These are phyloP conservation scores for Diarsia rubi DNA, from an alignment of 2,888 invertebrate genomes.

Conservation along the genomic window DNA sequence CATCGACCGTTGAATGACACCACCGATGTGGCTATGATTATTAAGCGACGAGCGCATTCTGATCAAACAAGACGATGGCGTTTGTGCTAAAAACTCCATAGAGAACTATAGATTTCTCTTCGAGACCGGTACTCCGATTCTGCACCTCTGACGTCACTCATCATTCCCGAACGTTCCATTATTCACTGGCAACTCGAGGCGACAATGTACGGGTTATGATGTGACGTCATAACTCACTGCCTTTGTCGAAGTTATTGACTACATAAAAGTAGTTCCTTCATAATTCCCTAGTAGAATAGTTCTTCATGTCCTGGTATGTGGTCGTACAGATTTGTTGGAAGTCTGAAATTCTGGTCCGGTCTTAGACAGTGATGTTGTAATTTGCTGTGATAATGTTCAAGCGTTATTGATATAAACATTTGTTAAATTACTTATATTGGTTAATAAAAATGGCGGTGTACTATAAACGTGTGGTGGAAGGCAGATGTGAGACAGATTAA, in stretches of 20 bases:
- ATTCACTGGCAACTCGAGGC: conserved; percentile 18
- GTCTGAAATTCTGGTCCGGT: neutral
- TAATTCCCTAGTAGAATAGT: conserved; percentile 35
- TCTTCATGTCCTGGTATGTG: conserved; percentile 4
- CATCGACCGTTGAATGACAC: too few species aligned
- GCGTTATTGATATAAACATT: neutral
- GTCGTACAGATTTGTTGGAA: neutral
- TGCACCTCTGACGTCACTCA: conserved; percentile 21
- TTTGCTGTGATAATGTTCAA: neutral
- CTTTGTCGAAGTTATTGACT: conserved; percentile 39
- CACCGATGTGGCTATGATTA: neutral
- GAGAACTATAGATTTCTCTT: neutral
- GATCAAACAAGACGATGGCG: neutral
- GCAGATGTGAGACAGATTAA: neutral
- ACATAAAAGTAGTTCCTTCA: conserved; percentile 45
- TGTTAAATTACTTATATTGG: neutral
- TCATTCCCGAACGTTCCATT: conserved; percentile 7
- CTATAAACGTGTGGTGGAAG: neutral
- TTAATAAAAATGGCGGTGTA: neutral
- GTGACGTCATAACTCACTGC: conserved; percentile 44
- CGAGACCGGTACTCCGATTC: neutral
- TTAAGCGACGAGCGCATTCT: neutral
- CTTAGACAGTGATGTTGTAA: neutral
- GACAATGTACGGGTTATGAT: conserved; percentile 46
- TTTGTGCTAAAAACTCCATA: neutral